Evolutionary conservation across 2,113 vertebrate genomes (phyloP), one percentile per base, ranked within the genome.

Genomic region (Indicator maculatus): DNA sequence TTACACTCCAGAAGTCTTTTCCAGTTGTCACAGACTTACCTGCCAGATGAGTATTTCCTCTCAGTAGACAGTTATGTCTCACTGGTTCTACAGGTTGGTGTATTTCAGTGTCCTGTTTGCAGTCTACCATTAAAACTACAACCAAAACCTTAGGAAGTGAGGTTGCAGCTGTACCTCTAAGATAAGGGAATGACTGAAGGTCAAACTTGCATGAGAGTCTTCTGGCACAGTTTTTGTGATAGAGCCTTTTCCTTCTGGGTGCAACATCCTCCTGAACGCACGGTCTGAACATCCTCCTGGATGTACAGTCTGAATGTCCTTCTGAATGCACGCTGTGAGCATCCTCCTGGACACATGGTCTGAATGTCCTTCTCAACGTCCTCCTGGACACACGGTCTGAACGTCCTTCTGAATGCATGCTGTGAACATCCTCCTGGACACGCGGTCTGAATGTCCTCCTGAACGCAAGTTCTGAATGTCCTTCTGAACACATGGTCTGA

Each of bases 1-100:
- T 84, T 84, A 11, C 75, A 58, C 24, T 89, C 14, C 39, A 94
- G 78, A 93, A 93, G 64, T 83, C 71, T 70, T 83, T 91, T 89
- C 85, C 33, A 71, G 79, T 93, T 88, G 30, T 66, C 67, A 87
- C 4, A 2, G 55, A 7, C 38, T 88, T 88, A 93, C 69, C 71
- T 93, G 60, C n/a, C 78, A 83, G 52, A 31, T 28, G 88, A 70
- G 4, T 55, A 60, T 76, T 75, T 85, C 50, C 69, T 72, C 28
- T 79, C 64, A 80, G 50, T 21, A 84, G 53, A 30, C 8, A 89
- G 15, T 70, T 87, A 16, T 56, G 56, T 75, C 87, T 56, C 79
- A 53, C 30, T 83, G 47, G 7, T 9, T 83, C 21, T 83, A 38
- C 31, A 41, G 7, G 3, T 0, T 45, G 69, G 65, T 50, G 39